Percentiles rank a stretch among this genome's conserved stretches.
Conservation (phyloP, 1,140 invertebrate genomes). For the Dreissena rostriformis region DNA sequence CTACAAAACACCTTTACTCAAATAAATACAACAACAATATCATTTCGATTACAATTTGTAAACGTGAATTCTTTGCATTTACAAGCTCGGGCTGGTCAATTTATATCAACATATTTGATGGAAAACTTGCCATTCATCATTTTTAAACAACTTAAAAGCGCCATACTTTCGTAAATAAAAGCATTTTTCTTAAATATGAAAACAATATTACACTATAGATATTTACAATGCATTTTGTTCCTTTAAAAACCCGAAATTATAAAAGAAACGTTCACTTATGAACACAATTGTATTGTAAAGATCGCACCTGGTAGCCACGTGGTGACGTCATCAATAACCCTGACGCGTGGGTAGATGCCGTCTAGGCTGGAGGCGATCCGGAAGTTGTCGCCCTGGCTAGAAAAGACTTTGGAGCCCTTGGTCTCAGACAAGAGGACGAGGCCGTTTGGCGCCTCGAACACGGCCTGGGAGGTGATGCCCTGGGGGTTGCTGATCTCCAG, state of each 20-base stretch:
- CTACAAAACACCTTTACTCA: too few species aligned
- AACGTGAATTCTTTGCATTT: too few species aligned
- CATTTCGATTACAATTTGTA: too few species aligned
- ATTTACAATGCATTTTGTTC: background rate
- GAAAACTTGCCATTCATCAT: too few species aligned
- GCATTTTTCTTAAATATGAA: background rate
- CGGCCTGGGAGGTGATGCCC: background rate
- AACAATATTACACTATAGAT: background rate
- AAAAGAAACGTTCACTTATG: background rate
- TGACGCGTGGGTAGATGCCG: constrained; percentile 14
- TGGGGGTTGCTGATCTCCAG: constrained; percentile 14
- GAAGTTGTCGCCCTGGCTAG: constrained; percentile 18
- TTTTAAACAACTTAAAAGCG: too few species aligned
- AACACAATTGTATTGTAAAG: background rate
- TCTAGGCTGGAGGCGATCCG: background rate
- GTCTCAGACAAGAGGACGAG: constrained; percentile 22
- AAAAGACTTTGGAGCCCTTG: background rate
- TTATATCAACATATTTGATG: too few species aligned
- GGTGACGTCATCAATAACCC: constrained; percentile 27
- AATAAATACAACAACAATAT: too few species aligned
- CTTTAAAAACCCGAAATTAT: background rate
- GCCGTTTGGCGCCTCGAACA: background rate
- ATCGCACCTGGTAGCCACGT: constrained; percentile 23
- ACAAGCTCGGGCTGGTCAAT: too few species aligned
- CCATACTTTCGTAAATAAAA: too few species aligned